Conservation (phyloP, 2,888 invertebrate genomes). For the Ditula angustiorana region DNA sequence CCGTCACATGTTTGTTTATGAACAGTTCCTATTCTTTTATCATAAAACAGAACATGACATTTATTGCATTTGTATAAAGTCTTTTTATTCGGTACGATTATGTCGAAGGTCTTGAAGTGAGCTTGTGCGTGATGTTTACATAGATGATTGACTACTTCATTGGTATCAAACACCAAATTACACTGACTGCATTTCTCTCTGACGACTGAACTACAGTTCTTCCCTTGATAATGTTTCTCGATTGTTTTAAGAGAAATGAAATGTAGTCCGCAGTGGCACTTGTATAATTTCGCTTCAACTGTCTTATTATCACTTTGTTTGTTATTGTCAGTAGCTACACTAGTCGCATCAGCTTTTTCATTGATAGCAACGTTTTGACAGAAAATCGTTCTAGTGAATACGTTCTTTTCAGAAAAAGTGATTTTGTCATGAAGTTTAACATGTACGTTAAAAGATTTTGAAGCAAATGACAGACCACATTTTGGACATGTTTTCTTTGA, state of each 20-base stretch:
- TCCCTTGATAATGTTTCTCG: slow-evolving; percentile 49
- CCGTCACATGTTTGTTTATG: slow-evolving; percentile 18
- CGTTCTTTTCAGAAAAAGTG: slow-evolving; percentile 9
- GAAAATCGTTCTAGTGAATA: slow-evolving; percentile 17
- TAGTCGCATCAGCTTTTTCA: background rate
- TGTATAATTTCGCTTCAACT: slow-evolving; percentile 45
- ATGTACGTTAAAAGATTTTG: background rate
- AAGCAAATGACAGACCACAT: background rate
- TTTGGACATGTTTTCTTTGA: background rate
- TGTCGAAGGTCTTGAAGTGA: background rate
- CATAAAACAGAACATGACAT: slow-evolving; percentile 25
- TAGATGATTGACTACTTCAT: slow-evolving; percentile 53
- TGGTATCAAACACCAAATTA: slow-evolving; percentile 51
- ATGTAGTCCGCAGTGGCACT: slow-evolving; percentile 57
- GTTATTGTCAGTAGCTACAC: background rate
- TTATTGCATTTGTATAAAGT: slow-evolving; percentile 21
- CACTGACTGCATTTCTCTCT: slow-evolving; percentile 59
- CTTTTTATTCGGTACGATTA: slow-evolving; percentile 23
- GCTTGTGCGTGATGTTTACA: slow-evolving; percentile 52
- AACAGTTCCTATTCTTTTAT: background rate
- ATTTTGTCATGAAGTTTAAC: background rate
- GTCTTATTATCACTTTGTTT: background rate
- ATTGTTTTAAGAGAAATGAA: slow-evolving; percentile 50
- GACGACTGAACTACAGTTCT: slow-evolving; percentile 40
- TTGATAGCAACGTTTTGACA: background rate